These are phyloP conservation scores for Spermophilus dauricus DNA, from an alignment of 2,113 vertebrate species.

Conservation along the genomic window DNA sequence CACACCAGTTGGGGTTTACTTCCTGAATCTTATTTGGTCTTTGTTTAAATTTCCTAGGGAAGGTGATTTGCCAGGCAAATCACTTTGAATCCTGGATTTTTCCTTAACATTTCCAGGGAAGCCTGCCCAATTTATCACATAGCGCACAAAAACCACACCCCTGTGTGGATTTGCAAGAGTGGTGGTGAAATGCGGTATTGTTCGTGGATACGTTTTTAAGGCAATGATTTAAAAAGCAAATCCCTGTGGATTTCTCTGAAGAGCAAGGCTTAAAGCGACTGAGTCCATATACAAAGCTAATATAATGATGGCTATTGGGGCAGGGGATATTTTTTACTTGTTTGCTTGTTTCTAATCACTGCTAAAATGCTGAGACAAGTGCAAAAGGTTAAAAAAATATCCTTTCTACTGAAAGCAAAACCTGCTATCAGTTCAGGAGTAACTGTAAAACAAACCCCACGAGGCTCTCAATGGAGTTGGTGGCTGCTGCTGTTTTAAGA, in stretches of 20 bases:
- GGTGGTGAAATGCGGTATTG: slow-evolving; percentile 52
- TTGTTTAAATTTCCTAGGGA: slow-evolving; percentile 55
- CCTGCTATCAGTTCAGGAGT: neutral
- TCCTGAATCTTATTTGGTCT: slow-evolving; percentile 66
- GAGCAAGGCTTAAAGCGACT: slow-evolving; percentile 28
- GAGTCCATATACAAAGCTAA: slow-evolving; percentile 8
- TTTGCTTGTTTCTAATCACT: slow-evolving; percentile 58
- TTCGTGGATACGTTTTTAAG: slow-evolving; percentile 42
- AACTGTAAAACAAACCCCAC: neutral
- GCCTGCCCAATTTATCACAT: slow-evolving; percentile 28
- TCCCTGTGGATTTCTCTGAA: slow-evolving; percentile 58
- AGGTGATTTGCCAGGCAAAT: slow-evolving; percentile 75
- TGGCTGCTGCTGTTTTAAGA: neutral
- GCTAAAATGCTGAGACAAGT: slow-evolving; percentile 34
- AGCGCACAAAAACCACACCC: slow-evolving; percentile 53
- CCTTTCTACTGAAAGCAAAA: slow-evolving; percentile 21
- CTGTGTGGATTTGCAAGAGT: neutral
- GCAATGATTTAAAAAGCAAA: slow-evolving; percentile 72
- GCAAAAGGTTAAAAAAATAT: neutral
- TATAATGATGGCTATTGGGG: neutral
- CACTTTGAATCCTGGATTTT: slow-evolving; percentile 58
- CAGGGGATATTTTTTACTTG: neutral
- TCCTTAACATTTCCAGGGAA: slow-evolving; percentile 66
- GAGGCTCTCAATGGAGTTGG: neutral
- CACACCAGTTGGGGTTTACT: slow-evolving; percentile 21